Percentiles rank a stretch among this genome's conserved stretches.
These are phyloP conservation scores for Leptestheria dahalacensis DNA, from an alignment of 1,140 invertebrate genomes.

Conservation along the genomic window DNA sequence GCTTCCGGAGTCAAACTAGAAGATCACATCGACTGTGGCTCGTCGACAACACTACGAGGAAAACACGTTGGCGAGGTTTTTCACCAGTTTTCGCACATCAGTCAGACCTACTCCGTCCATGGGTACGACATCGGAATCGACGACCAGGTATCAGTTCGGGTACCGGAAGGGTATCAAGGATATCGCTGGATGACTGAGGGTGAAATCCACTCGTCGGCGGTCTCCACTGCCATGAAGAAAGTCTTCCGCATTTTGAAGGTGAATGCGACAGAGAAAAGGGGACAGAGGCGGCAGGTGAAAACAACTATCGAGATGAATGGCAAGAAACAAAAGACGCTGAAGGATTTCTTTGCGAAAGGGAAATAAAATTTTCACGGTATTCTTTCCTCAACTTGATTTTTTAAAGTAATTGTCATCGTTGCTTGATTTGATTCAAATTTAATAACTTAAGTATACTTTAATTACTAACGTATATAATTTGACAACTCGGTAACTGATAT, in stretches of 20 bases:
- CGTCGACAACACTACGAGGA: no score
- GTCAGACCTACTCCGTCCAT: conserved; percentile 12
- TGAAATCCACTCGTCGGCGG: conserved; percentile 5
- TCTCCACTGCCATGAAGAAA: conserved; percentile 16
- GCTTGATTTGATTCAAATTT: no score
- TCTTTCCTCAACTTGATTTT: no score
- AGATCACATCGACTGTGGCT: neutral
- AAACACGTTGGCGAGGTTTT: conserved; percentile 11
- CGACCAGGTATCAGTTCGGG: neutral
- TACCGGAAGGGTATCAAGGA: conserved; percentile 9
- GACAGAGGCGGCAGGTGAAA: no score
- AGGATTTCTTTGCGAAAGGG: neutral
- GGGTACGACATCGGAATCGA: neutral
- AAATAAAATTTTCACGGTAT: no score
- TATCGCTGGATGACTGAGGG: conserved; percentile 8
- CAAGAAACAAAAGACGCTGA: conserved; percentile 3
- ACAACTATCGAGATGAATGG: neutral
- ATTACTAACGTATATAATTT: no score
- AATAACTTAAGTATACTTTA: no score
- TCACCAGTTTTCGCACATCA: conserved; percentile 16
- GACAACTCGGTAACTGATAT: no score
- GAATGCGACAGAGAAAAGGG: neutral
- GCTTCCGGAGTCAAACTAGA: no score
- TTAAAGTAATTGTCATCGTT: no score
- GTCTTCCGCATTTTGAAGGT: conserved; percentile 8